Base-by-base conservation (phyloP, 1,140 invertebrate genomes). In the Sesamia nonagrioides region DNA sequence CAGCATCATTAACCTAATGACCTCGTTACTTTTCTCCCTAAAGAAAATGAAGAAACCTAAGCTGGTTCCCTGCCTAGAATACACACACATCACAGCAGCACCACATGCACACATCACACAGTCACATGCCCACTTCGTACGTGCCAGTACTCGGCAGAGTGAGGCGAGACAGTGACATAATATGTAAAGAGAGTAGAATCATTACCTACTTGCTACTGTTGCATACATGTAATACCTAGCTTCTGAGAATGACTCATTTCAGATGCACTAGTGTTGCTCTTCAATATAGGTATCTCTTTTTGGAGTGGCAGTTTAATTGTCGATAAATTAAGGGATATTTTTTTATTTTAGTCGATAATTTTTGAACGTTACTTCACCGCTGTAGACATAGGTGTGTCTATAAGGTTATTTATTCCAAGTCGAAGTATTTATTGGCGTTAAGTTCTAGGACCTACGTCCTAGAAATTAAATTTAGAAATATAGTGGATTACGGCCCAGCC, bases 131-230 rank as follows among this genome's bases (percentile, higher is more conserved):
- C 42, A 37, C 42, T 66, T 50, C 1, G 37, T 1, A 66, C 61
- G 17, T 66, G 37, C 37, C n/a, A 63, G 61, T 21, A 13, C 21
- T 58, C 9, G 2, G 2, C 3, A 50, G 45, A 6, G 45, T 50
- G 45, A 21, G 37, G 18, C 37, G 37, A 42, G 61, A 11, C 56
- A 60, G 60, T 63, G 61, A 66, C 61, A 66, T 66, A 66, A 66
- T 66, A 66, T 58, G 54, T 58, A 18, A 50, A 50, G 13, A n/a
- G 61, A 66, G 37, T 66, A 17, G 37, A 17, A 42, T 66, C 61
- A 66, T 42, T 33, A 35, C 54, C 27, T 27, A n/a, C 54, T 17
- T 33, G 11, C 35, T 63, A 63, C 60, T 40, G 60, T 63, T 63
- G 35, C 60, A 63, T 37, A 66, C 18, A 11, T 21, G 18, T 42